phyloP scores from a whole-genome alignment of 2,113 vertebrate genomes.

The Urocynchramus pylzowi region DNA sequence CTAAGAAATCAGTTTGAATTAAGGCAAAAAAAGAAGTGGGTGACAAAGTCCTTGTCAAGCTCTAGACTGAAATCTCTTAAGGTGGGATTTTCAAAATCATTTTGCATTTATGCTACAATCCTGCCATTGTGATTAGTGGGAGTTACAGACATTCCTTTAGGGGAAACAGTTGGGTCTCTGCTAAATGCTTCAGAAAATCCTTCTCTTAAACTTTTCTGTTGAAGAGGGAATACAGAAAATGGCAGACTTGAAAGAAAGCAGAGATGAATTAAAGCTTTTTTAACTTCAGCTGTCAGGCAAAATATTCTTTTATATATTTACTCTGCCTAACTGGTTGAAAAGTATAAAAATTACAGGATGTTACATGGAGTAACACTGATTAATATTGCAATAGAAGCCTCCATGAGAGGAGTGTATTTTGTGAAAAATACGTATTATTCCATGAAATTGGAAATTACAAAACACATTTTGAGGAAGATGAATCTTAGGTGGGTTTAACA shows the following conservation, averaged over 20 bases:
- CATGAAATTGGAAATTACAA: not conserved
- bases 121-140: not conserved
- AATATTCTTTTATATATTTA: not conserved
- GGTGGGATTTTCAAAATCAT: not conserved
- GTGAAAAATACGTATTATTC: not conserved
- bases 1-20: slow-evolving; percentile 11
- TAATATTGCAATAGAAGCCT: not conserved
- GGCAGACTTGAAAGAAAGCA: not conserved
- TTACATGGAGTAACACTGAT: not conserved
- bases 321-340: not conserved
- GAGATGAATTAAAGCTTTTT: not conserved
- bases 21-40: not conserved
- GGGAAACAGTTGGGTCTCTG: not conserved
- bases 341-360: not conserved
- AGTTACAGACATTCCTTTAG: slow-evolving; percentile 12
- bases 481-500: not conserved
- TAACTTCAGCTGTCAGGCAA: not conserved
- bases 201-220: not conserved
- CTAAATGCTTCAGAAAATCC: not conserved
- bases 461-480: not conserved
- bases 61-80: slow-evolving; percentile 10
- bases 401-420: not conserved
- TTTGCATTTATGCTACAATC: not conserved
- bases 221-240: not conserved
- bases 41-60: not conserved